Base-by-base conservation (phyloP, 1,140 invertebrate species). In the Anthonomus grandis region DNA sequence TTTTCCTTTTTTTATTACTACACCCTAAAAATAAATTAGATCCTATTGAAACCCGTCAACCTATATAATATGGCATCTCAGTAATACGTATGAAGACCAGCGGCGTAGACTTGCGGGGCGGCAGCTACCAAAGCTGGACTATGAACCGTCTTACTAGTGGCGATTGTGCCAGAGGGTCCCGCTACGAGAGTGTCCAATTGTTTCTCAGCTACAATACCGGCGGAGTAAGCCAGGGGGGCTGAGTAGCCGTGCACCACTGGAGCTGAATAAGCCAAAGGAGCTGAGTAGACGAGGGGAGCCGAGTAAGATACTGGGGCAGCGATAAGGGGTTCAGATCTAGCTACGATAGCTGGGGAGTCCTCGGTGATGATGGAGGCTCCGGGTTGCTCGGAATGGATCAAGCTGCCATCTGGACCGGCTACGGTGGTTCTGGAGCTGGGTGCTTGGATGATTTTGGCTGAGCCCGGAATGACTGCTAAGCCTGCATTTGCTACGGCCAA, bases 381-480 rank as follows among this genome's bases (percentile, higher is more conserved):
- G 34, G 59, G 63, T 17, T 51, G 44, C 24, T 52, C 62, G 17
- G 66, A 59, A 10, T 48, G 54, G 27, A 67, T 65, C 3, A 57
- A 27, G 25, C 65, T 67, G 23, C 65, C 65, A 37, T 67, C 66
- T n/a, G 66, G 64, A 13, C 66, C 66, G 2, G 62, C 53, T 13
- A 67, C 36, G 15, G 50, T 64, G 38, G 62, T 59, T 27, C 59
- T 64, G 19, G 48, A 41, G 44, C 66, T 62, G 1, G 66, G 66
- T 53, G 62, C 66, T 60, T 67, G 66, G 17, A 67, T 52, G 31
- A 66, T 57, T 39, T 55, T 55, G 2, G 62, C 55, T 12, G 61
- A 59, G 15, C 12, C 22, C 1, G 63, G 63, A n/a, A 58, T 60
- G 10, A 53, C 50, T 5, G 59, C 24, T 24, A 62, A 18, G 34